Conservation (phyloP, 1,140 invertebrate species). For the Eumaeus atala region DNA sequence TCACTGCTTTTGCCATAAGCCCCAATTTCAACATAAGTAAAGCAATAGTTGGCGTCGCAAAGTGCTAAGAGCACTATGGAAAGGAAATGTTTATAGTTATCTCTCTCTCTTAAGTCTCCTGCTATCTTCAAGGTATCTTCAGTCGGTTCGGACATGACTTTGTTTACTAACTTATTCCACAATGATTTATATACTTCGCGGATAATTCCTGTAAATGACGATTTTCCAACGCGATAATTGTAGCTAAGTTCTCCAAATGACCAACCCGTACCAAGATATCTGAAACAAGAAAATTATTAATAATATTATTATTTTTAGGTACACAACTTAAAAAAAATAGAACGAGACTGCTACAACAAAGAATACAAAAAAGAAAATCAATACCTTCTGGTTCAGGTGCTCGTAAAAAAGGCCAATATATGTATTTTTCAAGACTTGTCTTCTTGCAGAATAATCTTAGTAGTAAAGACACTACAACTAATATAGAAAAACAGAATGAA, state of each 20-base stretch:
- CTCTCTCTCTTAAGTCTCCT: constrained; percentile 28
- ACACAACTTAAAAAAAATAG: constrained; percentile 16
- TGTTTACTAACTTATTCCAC: no score
- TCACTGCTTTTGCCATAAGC: no score
- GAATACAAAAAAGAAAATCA: constrained; percentile 18
- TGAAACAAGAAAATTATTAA: constrained; percentile 18
- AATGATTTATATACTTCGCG: constrained; percentile 10
- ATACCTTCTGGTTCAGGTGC: constrained; percentile 17
- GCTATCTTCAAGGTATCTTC: no score
- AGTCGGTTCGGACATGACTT: no score
- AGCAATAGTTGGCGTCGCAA: no score
- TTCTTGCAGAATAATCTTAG: no score
- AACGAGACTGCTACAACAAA: constrained; percentile 11
- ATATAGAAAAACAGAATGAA: no score
- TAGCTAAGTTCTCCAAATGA: no score
- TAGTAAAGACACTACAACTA: no score
- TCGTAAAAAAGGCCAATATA: constrained; percentile 14
- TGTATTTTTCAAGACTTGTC: no score
- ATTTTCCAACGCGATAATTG: constrained; percentile 6
- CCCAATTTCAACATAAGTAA: not conserved
- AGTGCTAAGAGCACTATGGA: no score
- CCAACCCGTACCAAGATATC: no score
- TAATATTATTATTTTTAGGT: constrained; percentile 14
- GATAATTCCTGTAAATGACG: not conserved
- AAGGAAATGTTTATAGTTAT: constrained; percentile 24